Evolutionary conservation across 1,140 invertebrate genomes (phyloP).

Genomic region (Phymorhynchus buccinoides): DNA sequence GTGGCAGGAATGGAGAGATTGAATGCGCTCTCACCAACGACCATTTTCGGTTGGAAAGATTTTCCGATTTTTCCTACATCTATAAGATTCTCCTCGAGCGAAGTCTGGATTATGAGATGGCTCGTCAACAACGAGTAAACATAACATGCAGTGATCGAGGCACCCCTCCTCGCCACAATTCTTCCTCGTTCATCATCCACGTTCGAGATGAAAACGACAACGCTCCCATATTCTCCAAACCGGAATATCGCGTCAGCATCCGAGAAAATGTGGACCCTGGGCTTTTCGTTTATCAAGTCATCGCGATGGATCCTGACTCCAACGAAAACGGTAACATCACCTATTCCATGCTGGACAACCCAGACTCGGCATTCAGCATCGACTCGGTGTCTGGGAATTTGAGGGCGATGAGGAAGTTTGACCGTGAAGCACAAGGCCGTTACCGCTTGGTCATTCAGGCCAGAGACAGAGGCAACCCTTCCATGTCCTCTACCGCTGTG

Average conservation of each 20-base stretch:
- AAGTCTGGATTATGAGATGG: conserved; percentile 48
- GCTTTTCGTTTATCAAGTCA: conserved; percentile 86
- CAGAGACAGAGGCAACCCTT: conserved; percentile 52
- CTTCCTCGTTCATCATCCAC: conserved; percentile 91
- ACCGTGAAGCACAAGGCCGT: conserved; percentile 52
- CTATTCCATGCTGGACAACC: conserved; percentile 83
- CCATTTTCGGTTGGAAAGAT: conserved; percentile 59
- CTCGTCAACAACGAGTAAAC: conserved; percentile 72
- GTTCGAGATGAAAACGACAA: conserved; percentile 76
- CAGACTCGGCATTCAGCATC: conserved; percentile 73
- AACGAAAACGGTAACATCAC: conserved; percentile 62
- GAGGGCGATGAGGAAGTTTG: conserved; percentile 51
- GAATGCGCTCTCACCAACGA: conserved; percentile 58
- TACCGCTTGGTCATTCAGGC: conserved; percentile 60
- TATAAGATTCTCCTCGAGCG: conserved; percentile 52
- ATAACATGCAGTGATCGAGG: conserved; percentile 78
- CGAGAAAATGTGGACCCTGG: conserved; percentile 91
- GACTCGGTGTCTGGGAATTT: conserved; percentile 58
- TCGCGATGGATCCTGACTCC: conserved; percentile 75
- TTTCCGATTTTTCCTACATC: conserved; percentile 54
- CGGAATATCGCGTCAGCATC: conserved; percentile 78
- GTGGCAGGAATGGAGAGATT: conserved; percentile 59
- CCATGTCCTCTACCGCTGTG: conserved; percentile 74
- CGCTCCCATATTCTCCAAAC: conserved; percentile 71
- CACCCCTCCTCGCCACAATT: conserved; percentile 83